These are phyloP conservation scores for Loriculus beryllinus DNA, from an alignment of 2,797 vertebrate species.

Conservation along the genomic window DNA sequence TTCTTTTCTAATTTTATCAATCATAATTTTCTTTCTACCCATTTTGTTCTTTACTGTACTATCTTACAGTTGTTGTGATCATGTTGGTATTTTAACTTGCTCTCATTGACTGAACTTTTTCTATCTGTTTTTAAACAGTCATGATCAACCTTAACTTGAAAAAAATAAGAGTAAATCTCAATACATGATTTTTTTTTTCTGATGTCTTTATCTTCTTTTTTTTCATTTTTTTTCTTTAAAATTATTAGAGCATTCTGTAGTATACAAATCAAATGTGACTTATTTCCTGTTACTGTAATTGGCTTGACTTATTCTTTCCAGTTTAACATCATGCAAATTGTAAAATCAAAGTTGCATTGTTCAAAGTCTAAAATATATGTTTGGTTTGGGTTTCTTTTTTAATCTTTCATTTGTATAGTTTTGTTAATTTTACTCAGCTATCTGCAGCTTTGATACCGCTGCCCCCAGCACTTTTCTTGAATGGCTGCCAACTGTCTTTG, in stretches of 20 bases:
- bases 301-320: not conserved
- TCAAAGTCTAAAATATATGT: not conserved
- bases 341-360: not conserved
- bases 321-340: not conserved
- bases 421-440: conserved; percentile 5
- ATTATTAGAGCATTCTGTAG: not conserved
- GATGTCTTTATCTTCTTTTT: not conserved
- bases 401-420: not conserved
- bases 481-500: not conserved
- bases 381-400: rapidly evolving
- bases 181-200: not conserved
- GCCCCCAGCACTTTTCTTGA: not conserved
- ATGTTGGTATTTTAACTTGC: not conserved
- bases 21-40: not conserved
- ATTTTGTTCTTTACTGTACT: not conserved
- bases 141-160: not conserved
- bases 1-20: not conserved
- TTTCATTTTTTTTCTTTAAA: not conserved
- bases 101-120: not conserved
- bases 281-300: not conserved
- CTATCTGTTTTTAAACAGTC: not conserved
- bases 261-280: not conserved
- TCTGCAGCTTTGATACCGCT: not conserved
- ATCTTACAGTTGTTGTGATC: not conserved
- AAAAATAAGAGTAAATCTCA: not conserved